phyloP scores from a whole-genome alignment of 2,797 vertebrate species.

The Simalia tracyae region DNA sequence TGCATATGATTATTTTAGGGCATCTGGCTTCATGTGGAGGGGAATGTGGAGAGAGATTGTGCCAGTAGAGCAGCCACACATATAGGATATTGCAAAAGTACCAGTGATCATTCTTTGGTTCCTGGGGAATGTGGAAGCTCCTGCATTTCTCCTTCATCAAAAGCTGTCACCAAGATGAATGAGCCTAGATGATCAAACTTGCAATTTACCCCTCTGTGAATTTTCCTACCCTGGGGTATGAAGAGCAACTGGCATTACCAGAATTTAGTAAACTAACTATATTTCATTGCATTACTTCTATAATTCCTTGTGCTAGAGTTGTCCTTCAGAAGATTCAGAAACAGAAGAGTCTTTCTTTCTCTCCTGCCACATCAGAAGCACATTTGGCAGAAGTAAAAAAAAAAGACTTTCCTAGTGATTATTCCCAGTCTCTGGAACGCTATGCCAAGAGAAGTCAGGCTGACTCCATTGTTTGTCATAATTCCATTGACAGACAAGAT shows the following conservation, averaged over 20 bases:
- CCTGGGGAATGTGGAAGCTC: not conserved
- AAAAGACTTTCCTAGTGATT: no score
- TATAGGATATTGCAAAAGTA: not conserved
- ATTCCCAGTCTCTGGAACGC: no score
- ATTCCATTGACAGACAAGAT: no score
- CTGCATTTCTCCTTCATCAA: not conserved
- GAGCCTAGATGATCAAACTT: not conserved
- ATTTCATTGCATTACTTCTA: not conserved
- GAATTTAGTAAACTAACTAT: not conserved
- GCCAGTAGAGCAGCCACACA: not conserved
- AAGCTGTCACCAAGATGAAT: not conserved
- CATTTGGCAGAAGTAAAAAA: no score
- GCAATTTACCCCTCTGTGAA: not conserved
- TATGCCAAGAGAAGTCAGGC: no score
- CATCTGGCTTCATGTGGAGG: not conserved
- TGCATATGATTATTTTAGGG: not conserved
- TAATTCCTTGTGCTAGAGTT: not conserved
- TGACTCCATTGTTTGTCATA: no score
- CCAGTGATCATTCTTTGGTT: not conserved
- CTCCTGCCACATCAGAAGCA: no score
- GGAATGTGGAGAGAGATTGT: not conserved
- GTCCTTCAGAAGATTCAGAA: no score
- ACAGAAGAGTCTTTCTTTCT: no score
- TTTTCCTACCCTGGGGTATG: not conserved
- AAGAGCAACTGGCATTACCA: not conserved